These are phyloP conservation scores for Galerucella calmariensis DNA, from an alignment of 2,888 invertebrate species.

Conservation along the genomic window DNA sequence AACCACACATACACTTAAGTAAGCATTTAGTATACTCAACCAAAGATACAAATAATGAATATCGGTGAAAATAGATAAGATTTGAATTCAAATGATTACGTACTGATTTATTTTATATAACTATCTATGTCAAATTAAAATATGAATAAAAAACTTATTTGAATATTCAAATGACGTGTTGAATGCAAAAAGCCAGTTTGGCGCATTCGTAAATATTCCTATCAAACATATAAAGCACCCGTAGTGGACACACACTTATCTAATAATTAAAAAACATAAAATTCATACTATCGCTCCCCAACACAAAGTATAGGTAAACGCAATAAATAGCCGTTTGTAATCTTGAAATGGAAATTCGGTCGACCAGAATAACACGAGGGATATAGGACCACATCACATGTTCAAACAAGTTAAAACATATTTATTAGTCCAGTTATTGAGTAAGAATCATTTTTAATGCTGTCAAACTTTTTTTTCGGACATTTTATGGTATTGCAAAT, in stretches of 20 bases:
- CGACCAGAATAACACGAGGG: slow-evolving; percentile 44
- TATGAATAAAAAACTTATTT: no score
- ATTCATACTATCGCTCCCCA: slow-evolving; percentile 55
- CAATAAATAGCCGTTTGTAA: slow-evolving; percentile 59
- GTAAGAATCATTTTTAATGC: not conserved
- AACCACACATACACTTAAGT: no score
- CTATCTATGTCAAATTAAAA: no score
- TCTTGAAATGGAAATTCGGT: slow-evolving; percentile 60
- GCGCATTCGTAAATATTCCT: slow-evolving; percentile 17
- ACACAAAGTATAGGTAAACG: slow-evolving; percentile 56
- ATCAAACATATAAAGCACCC: slow-evolving; percentile 27
- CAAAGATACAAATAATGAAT: no score
- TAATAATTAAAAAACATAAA: slow-evolving; percentile 53
- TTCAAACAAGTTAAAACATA: slow-evolving; percentile 38
- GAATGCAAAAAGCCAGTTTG: not conserved
- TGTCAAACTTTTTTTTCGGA: not conserved
- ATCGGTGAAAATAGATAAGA: no score
- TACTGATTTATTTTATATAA: no score
- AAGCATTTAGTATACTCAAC: no score
- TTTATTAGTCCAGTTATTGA: slow-evolving; percentile 14
- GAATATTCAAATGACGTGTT: not conserved
- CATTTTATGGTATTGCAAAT: not conserved
- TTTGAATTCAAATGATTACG: no score
- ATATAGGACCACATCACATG: slow-evolving; percentile 31
- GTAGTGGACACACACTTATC: slow-evolving; percentile 29